Conservation (phyloP, 1,140 invertebrate species). For the Hypsibius dujardini region DNA sequence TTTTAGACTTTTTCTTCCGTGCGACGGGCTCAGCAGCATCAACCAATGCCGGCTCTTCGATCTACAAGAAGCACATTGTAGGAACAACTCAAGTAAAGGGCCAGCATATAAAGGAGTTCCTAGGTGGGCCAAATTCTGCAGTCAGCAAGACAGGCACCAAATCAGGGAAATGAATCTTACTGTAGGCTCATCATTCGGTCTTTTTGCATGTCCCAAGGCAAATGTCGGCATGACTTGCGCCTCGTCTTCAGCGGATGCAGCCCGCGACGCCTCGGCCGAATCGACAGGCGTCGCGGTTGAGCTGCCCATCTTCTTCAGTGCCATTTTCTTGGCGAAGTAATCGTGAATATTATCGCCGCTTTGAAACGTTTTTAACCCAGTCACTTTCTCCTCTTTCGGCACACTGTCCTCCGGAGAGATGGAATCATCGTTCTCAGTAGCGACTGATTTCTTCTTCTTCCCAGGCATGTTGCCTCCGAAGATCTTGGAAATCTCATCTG, state of each 20-base stretch:
- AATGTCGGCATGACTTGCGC: neutral
- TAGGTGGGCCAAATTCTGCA: neutral
- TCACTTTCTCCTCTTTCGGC: too few relatives aligned
- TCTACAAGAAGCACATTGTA: too few relatives aligned
- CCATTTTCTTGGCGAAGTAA: conserved; percentile 8
- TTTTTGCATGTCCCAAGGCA: neutral
- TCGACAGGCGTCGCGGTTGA: neutral
- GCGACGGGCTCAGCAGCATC: too few relatives aligned
- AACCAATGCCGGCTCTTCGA: too few relatives aligned
- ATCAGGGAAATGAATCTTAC: neutral
- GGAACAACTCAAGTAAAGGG: too few relatives aligned
- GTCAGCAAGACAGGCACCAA: neutral
- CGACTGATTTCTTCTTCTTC: conserved; percentile 28
- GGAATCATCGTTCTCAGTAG: too few relatives aligned
- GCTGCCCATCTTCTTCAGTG: neutral
- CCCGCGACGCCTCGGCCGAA: neutral
- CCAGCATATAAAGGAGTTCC: too few relatives aligned
- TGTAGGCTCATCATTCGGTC: neutral
- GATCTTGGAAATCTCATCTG: conserved; percentile 67
- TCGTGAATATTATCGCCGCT: neutral
- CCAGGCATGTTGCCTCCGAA: conserved; percentile 45
- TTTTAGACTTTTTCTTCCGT: too few relatives aligned
- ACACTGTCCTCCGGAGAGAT: too few relatives aligned
- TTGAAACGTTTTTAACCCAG: neutral
- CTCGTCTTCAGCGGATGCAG: neutral